These are phyloP conservation scores for Xiphophorus hellerii DNA, from an alignment of 2,113 vertebrate species.

Conservation along the genomic window DNA sequence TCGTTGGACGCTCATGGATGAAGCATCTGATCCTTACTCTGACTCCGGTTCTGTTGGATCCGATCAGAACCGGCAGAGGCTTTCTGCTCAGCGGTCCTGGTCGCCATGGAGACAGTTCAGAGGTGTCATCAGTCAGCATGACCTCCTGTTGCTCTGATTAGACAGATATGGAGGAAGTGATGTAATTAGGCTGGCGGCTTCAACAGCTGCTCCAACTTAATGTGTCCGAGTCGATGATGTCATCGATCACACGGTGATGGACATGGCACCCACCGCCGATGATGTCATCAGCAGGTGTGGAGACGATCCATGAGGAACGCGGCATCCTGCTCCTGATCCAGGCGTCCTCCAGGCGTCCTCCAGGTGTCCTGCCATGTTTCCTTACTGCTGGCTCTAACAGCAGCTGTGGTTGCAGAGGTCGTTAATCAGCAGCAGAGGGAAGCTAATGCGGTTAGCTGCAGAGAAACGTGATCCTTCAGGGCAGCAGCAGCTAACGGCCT, in stretches of 20 bases:
- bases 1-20: background rate
- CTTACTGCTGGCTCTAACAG: too few species aligned
- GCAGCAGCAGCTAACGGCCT: background rate
- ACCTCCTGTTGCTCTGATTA: background rate
- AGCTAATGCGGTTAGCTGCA: background rate
- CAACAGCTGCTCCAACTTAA: background rate
- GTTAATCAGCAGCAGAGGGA: conserved; percentile 3
- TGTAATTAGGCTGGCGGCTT: background rate
- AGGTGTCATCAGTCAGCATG: too few species aligned
- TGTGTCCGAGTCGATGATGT: background rate
- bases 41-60: background rate
- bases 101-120: background rate
- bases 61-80: background rate
- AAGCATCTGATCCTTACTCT: background rate
- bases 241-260: background rate
- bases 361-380: too few species aligned
- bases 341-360: too few species aligned
- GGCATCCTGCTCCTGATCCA: too few species aligned
- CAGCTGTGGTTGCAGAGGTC: background rate
- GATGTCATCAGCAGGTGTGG: background rate
- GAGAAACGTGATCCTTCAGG: conserved; percentile 21
- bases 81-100: background rate
- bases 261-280: background rate
- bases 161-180: background rate
- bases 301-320: background rate